Evolutionary conservation across 1,140 invertebrate genomes (phyloP).

Genomic region (Panonychus citri): DNA sequence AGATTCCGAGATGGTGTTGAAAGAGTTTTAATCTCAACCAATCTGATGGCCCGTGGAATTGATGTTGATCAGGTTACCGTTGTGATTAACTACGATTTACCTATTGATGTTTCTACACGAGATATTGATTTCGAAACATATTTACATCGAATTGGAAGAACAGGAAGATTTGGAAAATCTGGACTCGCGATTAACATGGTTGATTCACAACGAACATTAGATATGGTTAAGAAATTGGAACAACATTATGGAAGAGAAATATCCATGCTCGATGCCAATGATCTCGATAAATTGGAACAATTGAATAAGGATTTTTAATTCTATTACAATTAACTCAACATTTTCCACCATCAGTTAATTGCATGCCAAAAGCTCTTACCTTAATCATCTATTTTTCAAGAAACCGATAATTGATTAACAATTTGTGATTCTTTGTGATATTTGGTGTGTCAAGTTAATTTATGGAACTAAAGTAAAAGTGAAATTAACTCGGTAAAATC

Average conservation of each 20-base stretch:
- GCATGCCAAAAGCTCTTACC: too few relatives aligned
- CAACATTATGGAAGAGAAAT: constrained; percentile 73
- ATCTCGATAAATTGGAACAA: constrained; percentile 77
- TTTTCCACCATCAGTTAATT: too few relatives aligned
- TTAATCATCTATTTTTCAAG: too few relatives aligned
- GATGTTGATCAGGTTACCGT: constrained; percentile 92
- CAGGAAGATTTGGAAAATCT: constrained; percentile 80
- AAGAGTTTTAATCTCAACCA: constrained; percentile 94
- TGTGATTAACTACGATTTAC: constrained; percentile 95
- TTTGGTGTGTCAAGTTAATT: too few relatives aligned
- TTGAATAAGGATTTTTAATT: constrained; percentile 3
- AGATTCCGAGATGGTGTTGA: constrained; percentile 70
- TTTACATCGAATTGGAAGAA: constrained; percentile 82
- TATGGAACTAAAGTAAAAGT: too few relatives aligned
- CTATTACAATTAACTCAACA: too few relatives aligned
- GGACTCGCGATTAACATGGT: constrained; percentile 89
- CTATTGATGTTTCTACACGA: constrained; percentile 41
- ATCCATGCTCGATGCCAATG: constrained; percentile 51
- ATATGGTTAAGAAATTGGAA: constrained; percentile 55
- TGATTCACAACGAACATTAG: constrained; percentile 35
- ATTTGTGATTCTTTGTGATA: too few relatives aligned
- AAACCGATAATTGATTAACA: too few relatives aligned
- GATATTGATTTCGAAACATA: constrained; percentile 88
- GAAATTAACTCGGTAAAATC: too few relatives aligned
- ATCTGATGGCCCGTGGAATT: constrained; percentile 48